Conservation (phyloP, 2,113 vertebrate species). For the Trichechus manatus region DNA sequence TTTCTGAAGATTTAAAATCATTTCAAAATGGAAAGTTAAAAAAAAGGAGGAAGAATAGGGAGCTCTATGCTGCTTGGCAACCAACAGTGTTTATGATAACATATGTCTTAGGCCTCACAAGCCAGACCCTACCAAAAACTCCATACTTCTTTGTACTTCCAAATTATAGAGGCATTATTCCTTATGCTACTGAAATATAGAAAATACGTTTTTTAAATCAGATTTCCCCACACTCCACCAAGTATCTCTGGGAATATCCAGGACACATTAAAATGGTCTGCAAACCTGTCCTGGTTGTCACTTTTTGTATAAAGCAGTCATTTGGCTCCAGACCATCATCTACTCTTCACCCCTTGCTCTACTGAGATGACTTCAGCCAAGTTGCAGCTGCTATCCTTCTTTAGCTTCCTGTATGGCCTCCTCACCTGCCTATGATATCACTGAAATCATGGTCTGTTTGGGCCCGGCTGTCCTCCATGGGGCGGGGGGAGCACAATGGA, state of each 20-base stretch:
- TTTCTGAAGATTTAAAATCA: slow-evolving; percentile 52
- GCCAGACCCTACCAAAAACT: slow-evolving; percentile 16
- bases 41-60: neutral
- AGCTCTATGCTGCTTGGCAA: slow-evolving; percentile 62
- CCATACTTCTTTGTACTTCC: neutral
- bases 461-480: neutral
- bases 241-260: slow-evolving; percentile 10
- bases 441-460: neutral
- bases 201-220: neutral
- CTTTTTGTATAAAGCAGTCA: slow-evolving; percentile 5
- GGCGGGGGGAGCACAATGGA: neutral
- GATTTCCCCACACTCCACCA: neutral
- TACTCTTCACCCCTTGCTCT: slow-evolving; percentile 53
- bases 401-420: neutral
- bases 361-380: slow-evolving; percentile 43
- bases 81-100: slow-evolving; percentile 67
- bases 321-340: neutral
- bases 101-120: slow-evolving; percentile 2
- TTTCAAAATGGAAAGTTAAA: slow-evolving; percentile 50
- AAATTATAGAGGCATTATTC: neutral
- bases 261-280: neutral
- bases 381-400: slow-evolving; percentile 14
- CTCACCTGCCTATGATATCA: slow-evolving; percentile 65
- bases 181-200: neutral
- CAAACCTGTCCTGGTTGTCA: slow-evolving; percentile 34